Base-by-base conservation (phyloP, 2,113 vertebrate species). In the Chaenocephalus aceratus region DNA sequence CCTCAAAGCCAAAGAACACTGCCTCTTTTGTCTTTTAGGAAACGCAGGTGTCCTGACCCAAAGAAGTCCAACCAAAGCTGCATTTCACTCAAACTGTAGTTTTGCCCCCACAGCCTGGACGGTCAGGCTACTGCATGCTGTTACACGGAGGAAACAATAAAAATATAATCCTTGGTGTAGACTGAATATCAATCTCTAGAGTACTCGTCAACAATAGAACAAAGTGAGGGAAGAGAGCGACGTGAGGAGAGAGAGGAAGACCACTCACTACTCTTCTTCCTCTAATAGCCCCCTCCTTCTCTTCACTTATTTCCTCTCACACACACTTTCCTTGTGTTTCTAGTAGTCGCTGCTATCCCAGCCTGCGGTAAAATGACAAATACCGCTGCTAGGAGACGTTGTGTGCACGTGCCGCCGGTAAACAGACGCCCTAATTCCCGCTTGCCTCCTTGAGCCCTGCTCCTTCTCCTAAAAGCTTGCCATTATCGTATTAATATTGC, bases 351-450 rank as follows among this genome's bases (percentile, higher is more conserved):
- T 77, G 73, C 82, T 82, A 71, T 79, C 81, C 77, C 86, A 89
- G 89, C 93, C 93, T 91, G 94, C 94, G 93, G 94, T 93, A 91
- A 93, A 94, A 94, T 67, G 86, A 91, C 85, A 91, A n/a, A 88
- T 52, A 81, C 72, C 85, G 73, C 82, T 77, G 88, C 82, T 44
- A 68, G 88, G 73, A 90, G 87, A 83, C 92, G 93, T 83, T 79
- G 90, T 85, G 92, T 84, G 86, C 95, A 95, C 94, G 95, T 95
- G 94, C 90, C 87, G 91, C 93, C 93, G 93, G 94, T 95, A 95
- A 95, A 96, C 94, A 93, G 90, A 91, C 92, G 88, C 88, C 92
- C 88, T 88, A 83, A 80, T 92, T 93, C 85, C 82, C 82, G 63
- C 62, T 77, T 36, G 60, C 77, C 68, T 75, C 45, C 67, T 60